Conservation (phyloP, 1,140 invertebrate species). For the Brachionus koreanus region DNA sequence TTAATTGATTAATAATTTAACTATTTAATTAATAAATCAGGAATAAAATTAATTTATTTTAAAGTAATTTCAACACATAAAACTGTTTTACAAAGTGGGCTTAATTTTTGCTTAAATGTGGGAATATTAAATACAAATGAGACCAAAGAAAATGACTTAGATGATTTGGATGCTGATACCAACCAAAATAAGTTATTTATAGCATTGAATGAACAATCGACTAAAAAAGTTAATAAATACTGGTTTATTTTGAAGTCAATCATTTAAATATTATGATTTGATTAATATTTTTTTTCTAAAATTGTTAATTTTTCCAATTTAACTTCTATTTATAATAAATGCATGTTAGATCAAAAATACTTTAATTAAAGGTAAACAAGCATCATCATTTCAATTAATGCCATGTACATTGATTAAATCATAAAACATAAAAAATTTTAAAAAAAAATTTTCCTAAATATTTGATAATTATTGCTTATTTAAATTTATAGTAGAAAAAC, state of each 20-base stretch:
- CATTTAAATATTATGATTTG: not conserved
- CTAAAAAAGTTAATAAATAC: not conserved
- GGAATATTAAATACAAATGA: not conserved
- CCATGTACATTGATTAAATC: too few species aligned
- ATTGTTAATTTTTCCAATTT: not conserved
- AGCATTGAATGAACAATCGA: not conserved
- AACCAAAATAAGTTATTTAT: not conserved
- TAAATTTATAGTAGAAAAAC: too few species aligned
- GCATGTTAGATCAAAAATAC: too few species aligned
- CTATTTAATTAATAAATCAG: not conserved
- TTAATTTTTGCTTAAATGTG: not conserved
- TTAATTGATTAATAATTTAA: not conserved
- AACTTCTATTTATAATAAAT: too few species aligned
- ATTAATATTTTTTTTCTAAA: not conserved
- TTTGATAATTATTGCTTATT: too few species aligned
- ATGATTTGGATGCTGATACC: not conserved
- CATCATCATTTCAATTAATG: too few species aligned
- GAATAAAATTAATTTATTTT: not conserved
- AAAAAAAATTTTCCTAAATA: too few species aligned
- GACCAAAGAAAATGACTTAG: not conserved
- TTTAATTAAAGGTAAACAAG: too few species aligned
- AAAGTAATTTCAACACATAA: not conserved
- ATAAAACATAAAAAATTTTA: too few species aligned
- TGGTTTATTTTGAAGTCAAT: not conserved
- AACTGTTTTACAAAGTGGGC: not conserved